These are phyloP conservation scores for Galago senegalensis DNA, from an alignment of 2,797 vertebrate species.

Conservation along the genomic window DNA sequence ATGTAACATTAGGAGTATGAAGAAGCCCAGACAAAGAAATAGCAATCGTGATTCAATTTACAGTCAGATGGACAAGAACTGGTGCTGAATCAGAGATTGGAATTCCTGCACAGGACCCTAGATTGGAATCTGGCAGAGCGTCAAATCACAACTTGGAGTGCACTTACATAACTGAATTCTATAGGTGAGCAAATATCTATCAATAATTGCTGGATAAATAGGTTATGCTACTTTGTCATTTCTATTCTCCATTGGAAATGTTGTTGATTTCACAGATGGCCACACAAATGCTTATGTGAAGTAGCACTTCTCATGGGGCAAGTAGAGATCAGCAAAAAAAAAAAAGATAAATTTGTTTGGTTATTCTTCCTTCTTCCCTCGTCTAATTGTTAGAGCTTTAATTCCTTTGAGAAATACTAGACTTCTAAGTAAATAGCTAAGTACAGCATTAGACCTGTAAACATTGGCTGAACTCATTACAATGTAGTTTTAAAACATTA, in stretches of 20 bases:
- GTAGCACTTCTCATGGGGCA: not conserved
- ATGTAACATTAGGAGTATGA: not conserved
- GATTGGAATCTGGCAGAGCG: not conserved
- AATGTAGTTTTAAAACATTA: slow-evolving; percentile 13
- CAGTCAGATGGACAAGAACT: not conserved
- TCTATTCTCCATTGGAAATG: not conserved
- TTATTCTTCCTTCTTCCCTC: slow-evolving; percentile 42
- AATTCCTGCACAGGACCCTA: not conserved
- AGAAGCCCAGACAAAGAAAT: slow-evolving; percentile 6
- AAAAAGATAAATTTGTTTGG: not conserved
- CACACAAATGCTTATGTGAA: not conserved
- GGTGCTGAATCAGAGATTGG: not conserved
- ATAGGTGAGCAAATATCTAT: not conserved
- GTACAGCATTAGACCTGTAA: not conserved
- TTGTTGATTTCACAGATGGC: not conserved
- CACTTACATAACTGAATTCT: slow-evolving; percentile 16
- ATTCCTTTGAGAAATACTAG: slow-evolving; percentile 17
- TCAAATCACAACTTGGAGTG: not conserved
- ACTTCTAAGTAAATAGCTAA: slow-evolving; percentile 50
- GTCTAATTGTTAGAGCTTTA: not conserved
- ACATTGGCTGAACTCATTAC: slow-evolving; percentile 17
- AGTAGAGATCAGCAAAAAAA: not conserved
- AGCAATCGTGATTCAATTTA: not conserved
- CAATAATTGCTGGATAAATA: not conserved
- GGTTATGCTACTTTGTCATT: not conserved